These are phyloP conservation scores for Baryphthengus martii DNA, from an alignment of 2,113 vertebrate genomes.

Conservation along the genomic window DNA sequence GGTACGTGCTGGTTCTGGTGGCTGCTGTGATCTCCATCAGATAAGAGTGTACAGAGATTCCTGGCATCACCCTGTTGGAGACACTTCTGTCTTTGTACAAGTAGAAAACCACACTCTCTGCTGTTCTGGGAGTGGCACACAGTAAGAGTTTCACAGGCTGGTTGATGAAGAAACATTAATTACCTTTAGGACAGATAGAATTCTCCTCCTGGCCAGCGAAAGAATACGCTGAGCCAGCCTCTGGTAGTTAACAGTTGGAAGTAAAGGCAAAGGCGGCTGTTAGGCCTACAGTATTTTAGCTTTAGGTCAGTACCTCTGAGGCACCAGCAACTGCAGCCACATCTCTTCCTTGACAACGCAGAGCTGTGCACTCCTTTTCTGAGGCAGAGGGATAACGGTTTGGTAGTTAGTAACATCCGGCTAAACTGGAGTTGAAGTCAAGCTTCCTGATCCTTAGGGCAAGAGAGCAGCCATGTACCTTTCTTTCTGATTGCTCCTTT, in stretches of 20 bases:
- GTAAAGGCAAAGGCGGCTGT: neutral
- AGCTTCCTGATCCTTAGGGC: neutral
- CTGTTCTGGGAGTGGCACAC: neutral
- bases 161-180: neutral
- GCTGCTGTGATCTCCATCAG: neutral
- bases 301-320: neutral
- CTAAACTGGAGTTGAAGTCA: neutral
- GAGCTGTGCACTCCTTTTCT: neutral
- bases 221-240: neutral
- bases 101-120: neutral
- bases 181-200: neutral
- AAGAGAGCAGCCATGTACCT: neutral
- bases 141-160: neutral
- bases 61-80: neutral
- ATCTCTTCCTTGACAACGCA: neutral
- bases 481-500: neutral
- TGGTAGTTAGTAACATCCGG: neutral
- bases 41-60: neutral
- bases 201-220: neutral
- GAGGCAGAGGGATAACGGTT: neutral
- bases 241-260: neutral
- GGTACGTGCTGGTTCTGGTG: conserved; percentile 65
- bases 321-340: neutral
- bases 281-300: neutral
- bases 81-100: neutral